A percentile compares a stretch with the other conserved stretches of the same genome.
phyloP scores from a whole-genome alignment of 2,797 vertebrate species.

The Platalea minor region DNA sequence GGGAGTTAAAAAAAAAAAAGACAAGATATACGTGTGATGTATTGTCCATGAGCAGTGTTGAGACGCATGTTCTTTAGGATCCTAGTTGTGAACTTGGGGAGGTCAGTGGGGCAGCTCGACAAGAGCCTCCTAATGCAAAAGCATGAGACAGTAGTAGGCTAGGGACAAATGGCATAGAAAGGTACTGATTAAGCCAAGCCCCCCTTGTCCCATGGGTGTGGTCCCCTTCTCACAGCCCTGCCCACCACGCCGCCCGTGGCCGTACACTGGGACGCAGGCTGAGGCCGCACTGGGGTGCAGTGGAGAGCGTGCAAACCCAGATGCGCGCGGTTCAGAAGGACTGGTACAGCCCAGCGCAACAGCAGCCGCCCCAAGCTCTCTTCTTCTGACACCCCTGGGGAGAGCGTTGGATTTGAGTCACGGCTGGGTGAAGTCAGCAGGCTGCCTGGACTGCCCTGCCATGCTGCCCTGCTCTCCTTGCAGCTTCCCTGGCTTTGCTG shows the following conservation, averaged over 20 bases:
- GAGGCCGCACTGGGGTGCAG: background rate
- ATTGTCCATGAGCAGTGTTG: background rate
- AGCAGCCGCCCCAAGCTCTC: background rate
- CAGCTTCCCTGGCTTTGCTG: background rate
- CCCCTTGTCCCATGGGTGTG: too few species aligned
- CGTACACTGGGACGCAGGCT: rapidly evolving
- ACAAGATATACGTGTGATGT: background rate
- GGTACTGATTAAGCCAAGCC: background rate
- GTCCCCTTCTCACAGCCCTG: background rate
- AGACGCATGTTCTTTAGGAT: background rate
- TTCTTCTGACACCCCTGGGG: too few species aligned
- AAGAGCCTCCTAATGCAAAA: background rate
- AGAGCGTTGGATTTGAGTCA: background rate
- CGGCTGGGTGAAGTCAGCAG: too few species aligned
- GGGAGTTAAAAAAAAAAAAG: background rate
- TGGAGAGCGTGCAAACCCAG: rapidly evolving
- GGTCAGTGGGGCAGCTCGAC: background rate
- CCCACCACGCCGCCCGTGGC: background rate
- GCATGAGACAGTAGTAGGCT: background rate
- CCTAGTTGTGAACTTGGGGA: background rate
- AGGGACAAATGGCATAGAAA: background rate
- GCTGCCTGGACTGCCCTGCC: background rate
- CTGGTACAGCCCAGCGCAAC: background rate
- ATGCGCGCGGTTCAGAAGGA: rapidly evolving
- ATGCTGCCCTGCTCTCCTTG: background rate